Base-by-base conservation (phyloP, 2,888 invertebrate species). In the Chrysotoxum bicinctum region DNA sequence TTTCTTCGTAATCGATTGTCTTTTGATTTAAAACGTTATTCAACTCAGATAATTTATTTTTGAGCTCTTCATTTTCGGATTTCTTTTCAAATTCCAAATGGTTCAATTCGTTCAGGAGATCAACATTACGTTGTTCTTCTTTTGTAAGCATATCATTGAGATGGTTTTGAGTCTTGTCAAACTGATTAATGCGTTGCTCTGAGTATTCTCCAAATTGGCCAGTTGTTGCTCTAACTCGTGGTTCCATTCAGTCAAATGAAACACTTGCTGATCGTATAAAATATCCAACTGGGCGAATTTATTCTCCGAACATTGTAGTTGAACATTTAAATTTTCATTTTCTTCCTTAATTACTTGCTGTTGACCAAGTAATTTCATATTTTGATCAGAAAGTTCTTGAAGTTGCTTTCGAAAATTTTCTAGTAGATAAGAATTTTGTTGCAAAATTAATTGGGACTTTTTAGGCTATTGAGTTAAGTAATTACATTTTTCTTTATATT, bases 231-330 rank as follows among this genome's bases (percentile, higher is more conserved):
- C 40, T 10, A 81, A 14, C 3, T 54, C 56, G 6, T 26, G 40
- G n/a, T 62, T 69, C 10, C 12, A 69, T 32, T 76, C 43, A 2
- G 52, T 40, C 26, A 76, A 69, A 6, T 50, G 8, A 43, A 73
- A 62, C 9, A 72, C 26, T 35, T 85, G 52, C 6, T 81, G 40
- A 54, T 81, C 85, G 23, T 85, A 85, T 12, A 45, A 35, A 19
- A 81, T 73, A 45, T 85, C 85, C 43, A 85, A 21, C 19, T 85
- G 68, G 16, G 81, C 81, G 9, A 85, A 85, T 76, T 56, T 73
- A 23, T 69, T 56, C 8, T 85, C 81, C 3, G 85, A 66, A 21
- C 21, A 43, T 30, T 73, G 60, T 7, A 85, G 50, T 35, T 73
- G 40, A 7, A 50, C 40, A 16, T 43, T 30, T 9, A 76, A 21